Evolutionary conservation across 1,140 invertebrate species (phyloP).

Genomic region (Zaprionus inermis): DNA sequence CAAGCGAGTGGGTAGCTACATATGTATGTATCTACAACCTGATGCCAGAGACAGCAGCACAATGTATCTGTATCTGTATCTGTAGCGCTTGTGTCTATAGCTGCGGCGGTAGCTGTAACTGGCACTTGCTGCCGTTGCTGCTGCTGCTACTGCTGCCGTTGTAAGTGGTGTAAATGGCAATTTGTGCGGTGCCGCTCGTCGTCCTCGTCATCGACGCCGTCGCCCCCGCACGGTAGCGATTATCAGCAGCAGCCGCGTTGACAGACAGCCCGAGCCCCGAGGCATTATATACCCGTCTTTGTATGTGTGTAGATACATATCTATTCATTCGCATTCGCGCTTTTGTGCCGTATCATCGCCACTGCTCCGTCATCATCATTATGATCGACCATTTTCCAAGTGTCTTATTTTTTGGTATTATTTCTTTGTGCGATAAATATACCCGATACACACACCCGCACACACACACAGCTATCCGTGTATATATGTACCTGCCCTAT

Average conservation of each 20-base stretch:
- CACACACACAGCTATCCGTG: neutral
- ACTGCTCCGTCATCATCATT: constrained; percentile 57
- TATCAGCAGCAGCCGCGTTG: constrained; percentile 45
- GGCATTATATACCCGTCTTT: constrained; percentile 42
- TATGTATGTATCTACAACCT: neutral
- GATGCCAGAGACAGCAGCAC: constrained; percentile 5
- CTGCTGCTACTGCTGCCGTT: constrained; percentile 52
- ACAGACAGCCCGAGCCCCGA: constrained; percentile 45
- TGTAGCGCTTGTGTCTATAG: neutral
- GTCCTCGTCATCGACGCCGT: constrained; percentile 24
- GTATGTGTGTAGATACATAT: constrained; percentile 32
- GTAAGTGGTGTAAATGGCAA: constrained; percentile 80
- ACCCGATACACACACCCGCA: neutral
- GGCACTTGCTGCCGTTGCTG: constrained; percentile 48
- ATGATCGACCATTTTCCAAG: constrained; percentile 63
- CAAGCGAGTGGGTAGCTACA: neutral
- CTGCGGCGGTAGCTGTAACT: constrained; percentile 27
- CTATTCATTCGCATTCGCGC: constrained; percentile 59
- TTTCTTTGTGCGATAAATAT: constrained; percentile 57
- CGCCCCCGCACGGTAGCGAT: constrained; percentile 67
- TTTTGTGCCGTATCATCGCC: constrained; percentile 76
- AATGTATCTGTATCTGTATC: constrained; percentile 1
- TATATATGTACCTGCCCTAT: constrained; percentile 29
- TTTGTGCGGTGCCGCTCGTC: constrained; percentile 50
- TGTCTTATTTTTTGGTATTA: constrained; percentile 63